Conservation (phyloP, 2,113 vertebrate genomes). For the Macaca mulatta region DNA sequence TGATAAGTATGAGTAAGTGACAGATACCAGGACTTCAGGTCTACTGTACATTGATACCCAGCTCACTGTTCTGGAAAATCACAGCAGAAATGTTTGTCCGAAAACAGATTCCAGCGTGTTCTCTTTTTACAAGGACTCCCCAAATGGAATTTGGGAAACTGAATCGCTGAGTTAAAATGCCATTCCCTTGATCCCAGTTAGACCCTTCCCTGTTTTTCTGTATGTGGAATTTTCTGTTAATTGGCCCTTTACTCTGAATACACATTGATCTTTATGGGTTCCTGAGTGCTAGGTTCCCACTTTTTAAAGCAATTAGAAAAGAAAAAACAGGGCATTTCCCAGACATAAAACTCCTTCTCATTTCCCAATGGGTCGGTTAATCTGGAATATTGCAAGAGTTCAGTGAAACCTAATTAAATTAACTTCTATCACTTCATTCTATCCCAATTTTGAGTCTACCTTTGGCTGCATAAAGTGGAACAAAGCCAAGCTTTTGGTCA, state of each 20-base stretch:
- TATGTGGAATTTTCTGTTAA: background rate
- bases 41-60: background rate
- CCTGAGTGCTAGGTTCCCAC: background rate
- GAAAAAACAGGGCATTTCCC: constrained; percentile 50
- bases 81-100: background rate
- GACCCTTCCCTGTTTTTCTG: background rate
- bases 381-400: background rate
- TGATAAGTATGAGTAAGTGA: background rate
- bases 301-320: constrained; percentile 53
- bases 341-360: constrained; percentile 37
- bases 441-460: background rate
- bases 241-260: background rate
- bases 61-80: background rate
- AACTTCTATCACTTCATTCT: constrained; percentile 28
- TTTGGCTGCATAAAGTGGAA: background rate
- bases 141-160: background rate
- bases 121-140: background rate
- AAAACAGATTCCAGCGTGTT: background rate
- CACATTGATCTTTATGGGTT: background rate
- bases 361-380: constrained; percentile 40
- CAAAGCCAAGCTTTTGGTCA: constrained; percentile 57
- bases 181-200: background rate
- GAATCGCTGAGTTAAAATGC: constrained; percentile 3
- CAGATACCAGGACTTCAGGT: background rate
- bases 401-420: constrained; percentile 45